Conservation (phyloP, 2,113 vertebrate genomes). For the Panthera leo region DNA sequence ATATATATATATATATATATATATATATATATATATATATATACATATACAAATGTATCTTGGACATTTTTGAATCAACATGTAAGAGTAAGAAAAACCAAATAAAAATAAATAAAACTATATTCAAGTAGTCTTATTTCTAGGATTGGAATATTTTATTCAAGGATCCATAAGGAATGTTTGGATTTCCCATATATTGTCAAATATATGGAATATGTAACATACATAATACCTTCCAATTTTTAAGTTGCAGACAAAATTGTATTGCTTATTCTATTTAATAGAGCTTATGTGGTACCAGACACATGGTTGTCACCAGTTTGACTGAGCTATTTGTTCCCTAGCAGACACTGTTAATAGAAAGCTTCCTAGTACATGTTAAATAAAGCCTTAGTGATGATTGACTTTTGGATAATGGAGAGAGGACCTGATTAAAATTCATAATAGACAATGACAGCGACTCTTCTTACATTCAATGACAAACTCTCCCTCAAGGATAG, state of each 20-base stretch:
- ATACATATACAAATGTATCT: background rate
- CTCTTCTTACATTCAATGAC: background rate
- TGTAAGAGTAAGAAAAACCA: background rate
- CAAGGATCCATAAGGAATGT: background rate
- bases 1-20: background rate
- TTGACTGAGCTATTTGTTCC: background rate
- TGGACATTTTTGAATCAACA: background rate
- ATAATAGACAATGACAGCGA: background rate
- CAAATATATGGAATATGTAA: background rate
- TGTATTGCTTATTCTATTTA: background rate
- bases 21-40: background rate
- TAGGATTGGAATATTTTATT: background rate
- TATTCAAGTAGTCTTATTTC: background rate
- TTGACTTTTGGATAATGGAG: background rate
- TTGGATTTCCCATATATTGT: background rate
- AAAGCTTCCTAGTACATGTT: background rate
- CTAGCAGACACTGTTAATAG: background rate
- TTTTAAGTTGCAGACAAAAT: background rate
- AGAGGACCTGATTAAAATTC: constrained; percentile 30
- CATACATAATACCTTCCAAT: background rate
- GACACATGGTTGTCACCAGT: background rate
- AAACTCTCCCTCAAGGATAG: background rate
- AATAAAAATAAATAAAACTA: no score
- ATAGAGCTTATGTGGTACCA: background rate
- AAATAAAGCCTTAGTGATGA: constrained; percentile 5